These are phyloP conservation scores for Caenorhabditis latens DNA, from an alignment of 1,140 invertebrate species.

Conservation along the genomic window DNA sequence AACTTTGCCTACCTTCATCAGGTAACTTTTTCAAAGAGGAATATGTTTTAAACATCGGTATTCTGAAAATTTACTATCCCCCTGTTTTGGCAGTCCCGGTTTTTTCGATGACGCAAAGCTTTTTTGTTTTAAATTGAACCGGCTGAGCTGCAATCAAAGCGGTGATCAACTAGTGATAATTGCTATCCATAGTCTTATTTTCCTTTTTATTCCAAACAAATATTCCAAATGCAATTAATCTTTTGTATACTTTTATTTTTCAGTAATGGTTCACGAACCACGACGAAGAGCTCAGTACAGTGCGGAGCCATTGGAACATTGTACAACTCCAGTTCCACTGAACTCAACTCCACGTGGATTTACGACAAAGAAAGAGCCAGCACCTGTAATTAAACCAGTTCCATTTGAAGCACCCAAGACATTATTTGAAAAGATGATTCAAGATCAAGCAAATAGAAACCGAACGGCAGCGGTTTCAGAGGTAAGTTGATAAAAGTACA, in stretches of 20 bases:
- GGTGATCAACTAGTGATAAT: too few species aligned
- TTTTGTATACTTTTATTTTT: background rate
- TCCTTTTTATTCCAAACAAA: background rate
- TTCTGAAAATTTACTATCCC: too few species aligned
- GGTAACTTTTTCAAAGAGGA: background rate
- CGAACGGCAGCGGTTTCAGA: constrained; percentile 58
- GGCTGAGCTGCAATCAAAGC: too few species aligned
- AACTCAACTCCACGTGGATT: constrained; percentile 53
- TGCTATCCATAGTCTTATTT: background rate
- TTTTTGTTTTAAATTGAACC: too few species aligned
- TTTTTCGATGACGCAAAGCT: too few species aligned
- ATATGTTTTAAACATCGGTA: background rate
- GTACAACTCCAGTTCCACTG: constrained; percentile 8
- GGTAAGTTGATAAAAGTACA: constrained; percentile 21
- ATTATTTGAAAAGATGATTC: constrained; percentile 74
- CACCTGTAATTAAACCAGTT: constrained; percentile 58
- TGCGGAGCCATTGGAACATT: constrained; percentile 12
- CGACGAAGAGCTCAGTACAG: constrained; percentile 18
- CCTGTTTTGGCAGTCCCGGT: too few species aligned
- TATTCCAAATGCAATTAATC: background rate
- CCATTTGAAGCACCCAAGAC: constrained; percentile 74
- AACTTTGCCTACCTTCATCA: constrained; percentile 57
- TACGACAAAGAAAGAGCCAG: constrained; percentile 44
- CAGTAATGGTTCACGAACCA: constrained; percentile 28
- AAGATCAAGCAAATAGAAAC: constrained; percentile 73